Base-by-base conservation (phyloP, 2,113 vertebrate species). In the Poeciliopsis occidentalis region DNA sequence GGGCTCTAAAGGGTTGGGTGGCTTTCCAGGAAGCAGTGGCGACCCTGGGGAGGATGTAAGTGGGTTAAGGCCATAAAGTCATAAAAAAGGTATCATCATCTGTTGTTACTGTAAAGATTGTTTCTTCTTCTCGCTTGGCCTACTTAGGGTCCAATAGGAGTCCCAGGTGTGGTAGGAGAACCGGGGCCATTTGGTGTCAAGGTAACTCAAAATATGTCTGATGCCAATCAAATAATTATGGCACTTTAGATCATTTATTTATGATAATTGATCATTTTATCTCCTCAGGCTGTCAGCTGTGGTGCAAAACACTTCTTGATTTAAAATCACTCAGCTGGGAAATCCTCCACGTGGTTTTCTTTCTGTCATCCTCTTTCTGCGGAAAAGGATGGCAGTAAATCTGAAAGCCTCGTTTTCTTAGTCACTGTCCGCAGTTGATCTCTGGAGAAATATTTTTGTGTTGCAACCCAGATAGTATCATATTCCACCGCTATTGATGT, bases 21-120 rank as follows among this genome's bases (percentile, higher is more conserved):
- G 92, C 2, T 29, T 92, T 26, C 88, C 90, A 24, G 94, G 93
- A 67, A 90, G 34, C 1, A 83, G 91, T 22, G 92, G 94, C 4
- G 93, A 90, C 13, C 92, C 92, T 12, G 94, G 93, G 69, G 92
- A 92, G 11, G 87, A 93, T 60, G 92, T 68, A 60, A 93, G 84
- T 66, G 8, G 44, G 26, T 39, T 24, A 24, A 22, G 15, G 26
- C 47, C 5, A 6, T 2, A 22, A 4, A 66, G 30, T 29, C 31
- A 3, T 47, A 31, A 4, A 65, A 61, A 51, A 17, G 24, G 8
- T 67, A 0, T 8, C 4, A 39, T 51, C 24, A n/a, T 44, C 10
- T 67, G 22, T 60, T 15, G 24, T 22, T 24, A 31, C 5, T 12
- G 8, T 27, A 4, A 17, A 31, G 3, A 22, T 60, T 34, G 12